Evolutionary conservation across 2,797 vertebrate species (phyloP), one percentile per base, ranked within the genome.

Genomic region (Cossypha dichroa): DNA sequence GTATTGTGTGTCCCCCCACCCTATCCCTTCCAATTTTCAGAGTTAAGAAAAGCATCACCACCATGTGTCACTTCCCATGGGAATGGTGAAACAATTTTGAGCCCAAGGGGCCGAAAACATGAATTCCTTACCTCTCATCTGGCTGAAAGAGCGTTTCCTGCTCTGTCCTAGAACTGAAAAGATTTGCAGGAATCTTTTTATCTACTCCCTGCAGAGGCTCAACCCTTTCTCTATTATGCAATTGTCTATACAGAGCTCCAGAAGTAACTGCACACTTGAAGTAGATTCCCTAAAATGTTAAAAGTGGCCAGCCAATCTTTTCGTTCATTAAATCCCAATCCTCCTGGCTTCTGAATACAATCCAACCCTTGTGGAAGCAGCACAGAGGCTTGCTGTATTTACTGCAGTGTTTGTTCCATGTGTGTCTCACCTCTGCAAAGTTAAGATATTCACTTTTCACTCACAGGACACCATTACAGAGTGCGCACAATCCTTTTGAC

Each of bases 21-120:
- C 19, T 29, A 13, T 13, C 15, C 12, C 22, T 55, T 63, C 56
- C 49, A 18, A 6, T 51, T 83, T 58, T 77, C 72, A 75, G 75
- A 88, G 69, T 81, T 78, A 90, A 88, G 90, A 93, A 94, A 78
- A 89, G 67, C 86, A 76, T 69, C 77, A 80, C 28, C 49, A 78
- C 59, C 56, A 34, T 41, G 38, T 76, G 80, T 92, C 85, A 68
- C 60, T 68, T 82, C 94, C 75, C 56, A 81, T 0, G 23, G 82
- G 88, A 94, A 81, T 3, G 15, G 18, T 64, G 86, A 78, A 92
- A 18, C 4, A 40, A 86, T 87, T 93, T 34, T 38, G 45, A 94
- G 87, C 58, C 58, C 77, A 58, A 41, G 56, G 69, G 89, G 78
- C 55, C 7, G 8, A 82, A 85, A 51, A 58, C 80, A 86, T 54